These are phyloP conservation scores for Cyprinus carpio DNA, from an alignment of 2,113 vertebrate genomes.

Conservation along the genomic window DNA sequence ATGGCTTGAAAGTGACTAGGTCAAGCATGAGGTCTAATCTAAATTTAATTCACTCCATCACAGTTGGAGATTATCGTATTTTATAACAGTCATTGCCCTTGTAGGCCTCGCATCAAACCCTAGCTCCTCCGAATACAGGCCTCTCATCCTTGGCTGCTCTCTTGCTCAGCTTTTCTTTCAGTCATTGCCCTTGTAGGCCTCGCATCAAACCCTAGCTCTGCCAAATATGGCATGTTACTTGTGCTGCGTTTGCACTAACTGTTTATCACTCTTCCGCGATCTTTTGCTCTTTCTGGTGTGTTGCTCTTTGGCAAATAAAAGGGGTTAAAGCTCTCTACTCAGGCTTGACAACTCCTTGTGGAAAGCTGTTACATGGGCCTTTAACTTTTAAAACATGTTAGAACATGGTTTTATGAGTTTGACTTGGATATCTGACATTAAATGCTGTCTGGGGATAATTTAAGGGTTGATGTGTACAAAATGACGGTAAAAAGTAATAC, in stretches of 20 bases:
- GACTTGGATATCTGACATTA: constrained; percentile 43
- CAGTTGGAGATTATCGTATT: constrained; percentile 32
- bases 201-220: constrained; percentile 12
- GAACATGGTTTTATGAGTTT: constrained; percentile 43
- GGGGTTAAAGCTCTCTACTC: constrained; percentile 2
- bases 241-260: not conserved
- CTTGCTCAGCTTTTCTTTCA: not conserved
- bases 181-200: constrained; percentile 21
- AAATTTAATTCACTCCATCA: constrained; percentile 63
- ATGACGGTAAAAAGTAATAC: constrained; percentile 40
- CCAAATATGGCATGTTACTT: constrained; percentile 35
- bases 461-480: constrained; percentile 21
- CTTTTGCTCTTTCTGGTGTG: not conserved
- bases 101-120: no score
- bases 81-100: no score
- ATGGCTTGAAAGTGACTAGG: constrained; percentile 61
- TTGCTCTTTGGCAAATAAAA: constrained; percentile 27
- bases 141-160: not conserved
- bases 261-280: constrained; percentile 6
- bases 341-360: constrained; percentile 38
- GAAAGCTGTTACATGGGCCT: constrained; percentile 39
- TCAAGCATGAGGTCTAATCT: constrained; percentile 65
- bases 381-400: constrained; percentile 52
- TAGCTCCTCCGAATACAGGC: no score
- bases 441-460: constrained; percentile 39